Percentiles rank a stretch among this genome's conserved stretches.
phyloP scores from a whole-genome alignment of 2,888 invertebrate species.

The Chironomus riparius region DNA sequence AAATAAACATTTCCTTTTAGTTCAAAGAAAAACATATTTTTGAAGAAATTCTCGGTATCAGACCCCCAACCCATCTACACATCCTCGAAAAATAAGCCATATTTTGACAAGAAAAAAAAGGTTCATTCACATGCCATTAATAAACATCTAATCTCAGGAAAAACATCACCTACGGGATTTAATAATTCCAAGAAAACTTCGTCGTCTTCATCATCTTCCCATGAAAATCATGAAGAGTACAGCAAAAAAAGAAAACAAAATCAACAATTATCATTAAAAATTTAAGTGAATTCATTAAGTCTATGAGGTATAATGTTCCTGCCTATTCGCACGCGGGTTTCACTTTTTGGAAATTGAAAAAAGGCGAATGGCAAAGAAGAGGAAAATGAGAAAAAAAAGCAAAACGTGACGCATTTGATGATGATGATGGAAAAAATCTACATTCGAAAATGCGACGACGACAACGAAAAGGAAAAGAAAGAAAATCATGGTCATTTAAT shows the following conservation, averaged over 20 bases:
- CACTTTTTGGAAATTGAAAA: not conserved
- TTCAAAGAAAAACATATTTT: too few relatives aligned
- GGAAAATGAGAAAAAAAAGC: not conserved
- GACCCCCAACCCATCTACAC: too few relatives aligned
- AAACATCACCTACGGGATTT: not conserved
- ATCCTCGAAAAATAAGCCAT: too few relatives aligned
- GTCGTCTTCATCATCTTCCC: not conserved
- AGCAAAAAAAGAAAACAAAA: not conserved
- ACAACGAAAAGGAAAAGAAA: not conserved
- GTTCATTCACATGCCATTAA: not conserved
- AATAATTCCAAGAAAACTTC: not conserved
- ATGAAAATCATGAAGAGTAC: too few relatives aligned
- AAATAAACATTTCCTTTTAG: too few relatives aligned
- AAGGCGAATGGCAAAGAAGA: not conserved
- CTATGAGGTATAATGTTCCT: not conserved
- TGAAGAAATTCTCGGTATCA: too few relatives aligned
- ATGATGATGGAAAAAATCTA: not conserved
- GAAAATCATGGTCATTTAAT: conserved; percentile 2
- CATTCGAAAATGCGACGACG: not conserved
- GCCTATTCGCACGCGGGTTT: not conserved
- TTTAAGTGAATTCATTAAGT: not conserved
- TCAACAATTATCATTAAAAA: conserved; percentile 4
- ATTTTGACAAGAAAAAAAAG: not conserved
- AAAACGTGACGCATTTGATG: not conserved
- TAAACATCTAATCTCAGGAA: not conserved